A percentile compares a stretch with the other conserved stretches of the same genome.
These are phyloP conservation scores for Luehdorfia chinensis DNA, from an alignment of 1,140 invertebrate genomes.

Conservation along the genomic window DNA sequence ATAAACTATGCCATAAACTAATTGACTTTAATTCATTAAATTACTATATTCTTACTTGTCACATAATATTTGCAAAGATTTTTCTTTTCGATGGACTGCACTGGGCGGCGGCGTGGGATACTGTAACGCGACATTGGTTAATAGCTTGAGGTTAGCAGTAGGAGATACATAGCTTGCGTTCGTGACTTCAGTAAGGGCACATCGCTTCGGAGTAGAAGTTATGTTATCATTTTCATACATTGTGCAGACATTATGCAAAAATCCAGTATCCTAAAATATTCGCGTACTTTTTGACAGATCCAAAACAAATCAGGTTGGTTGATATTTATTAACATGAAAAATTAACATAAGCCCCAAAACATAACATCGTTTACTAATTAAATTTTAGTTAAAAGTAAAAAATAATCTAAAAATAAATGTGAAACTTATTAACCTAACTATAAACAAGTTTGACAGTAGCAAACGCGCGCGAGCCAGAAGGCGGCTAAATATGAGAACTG, in stretches of 20 bases:
- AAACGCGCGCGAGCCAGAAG: constrained; percentile 58
- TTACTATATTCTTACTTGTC: constrained; percentile 78
- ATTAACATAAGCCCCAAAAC: constrained; percentile 10
- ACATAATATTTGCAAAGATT: constrained; percentile 79
- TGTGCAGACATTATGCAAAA: constrained; percentile 70
- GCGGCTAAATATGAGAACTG: too few relatives aligned
- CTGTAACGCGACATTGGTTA: constrained; percentile 78
- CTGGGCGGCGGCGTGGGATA: constrained; percentile 71
- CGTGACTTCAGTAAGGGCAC: constrained; percentile 74
- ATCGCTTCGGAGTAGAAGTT: constrained; percentile 76
- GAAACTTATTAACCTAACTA: constrained; percentile 46
- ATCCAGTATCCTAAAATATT: constrained; percentile 51
- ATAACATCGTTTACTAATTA: constrained; percentile 1
- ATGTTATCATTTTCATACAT: constrained; percentile 74
- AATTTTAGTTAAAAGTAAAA: constrained; percentile 10
- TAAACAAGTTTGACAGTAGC: constrained; percentile 66
- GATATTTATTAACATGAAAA: constrained; percentile 11
- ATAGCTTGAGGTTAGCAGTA: constrained; percentile 78
- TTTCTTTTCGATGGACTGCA: constrained; percentile 75
- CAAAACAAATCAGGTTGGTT: constrained; percentile 52
- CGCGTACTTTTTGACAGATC: constrained; percentile 67
- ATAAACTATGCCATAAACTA: background rate
- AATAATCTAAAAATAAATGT: constrained; percentile 17
- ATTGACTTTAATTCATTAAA: background rate
- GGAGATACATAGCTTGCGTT: constrained; percentile 77